These are phyloP conservation scores for Leucophenga montana DNA, from an alignment of 2,888 invertebrate genomes.

Conservation along the genomic window DNA sequence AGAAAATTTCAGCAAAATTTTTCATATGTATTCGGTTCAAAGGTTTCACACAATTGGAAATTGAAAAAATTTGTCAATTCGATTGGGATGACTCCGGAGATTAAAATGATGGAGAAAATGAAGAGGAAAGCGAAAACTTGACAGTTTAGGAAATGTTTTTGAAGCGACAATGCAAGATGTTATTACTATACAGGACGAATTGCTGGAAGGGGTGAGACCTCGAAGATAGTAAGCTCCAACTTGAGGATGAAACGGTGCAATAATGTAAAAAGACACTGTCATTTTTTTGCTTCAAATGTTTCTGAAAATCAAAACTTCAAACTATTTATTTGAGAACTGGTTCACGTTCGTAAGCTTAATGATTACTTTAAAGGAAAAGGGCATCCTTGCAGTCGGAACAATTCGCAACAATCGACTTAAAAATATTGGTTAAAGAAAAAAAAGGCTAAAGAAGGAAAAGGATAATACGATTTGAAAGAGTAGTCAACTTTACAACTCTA, in stretches of 20 bases:
- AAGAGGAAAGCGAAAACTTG: too few relatives aligned
- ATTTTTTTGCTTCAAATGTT: not conserved
- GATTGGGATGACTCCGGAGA: too few relatives aligned
- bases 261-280: too few relatives aligned
- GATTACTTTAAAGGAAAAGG: slow-evolving; percentile 32
- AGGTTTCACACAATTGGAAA: too few relatives aligned
- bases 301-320: slow-evolving; percentile 35
- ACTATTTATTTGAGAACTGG: slow-evolving; percentile 38
- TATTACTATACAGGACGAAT: too few relatives aligned
- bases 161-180: too few relatives aligned
- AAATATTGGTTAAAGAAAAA: slow-evolving; percentile 38
- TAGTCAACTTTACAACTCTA: slow-evolving; percentile 42
- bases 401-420: slow-evolving; percentile 38
- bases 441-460: slow-evolving; percentile 36
- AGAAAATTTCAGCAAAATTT: too few relatives aligned
- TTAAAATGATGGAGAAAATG: too few relatives aligned
- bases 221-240: too few relatives aligned
- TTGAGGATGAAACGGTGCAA: too few relatives aligned
- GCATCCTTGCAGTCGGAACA: slow-evolving; percentile 40
- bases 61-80: not conserved
- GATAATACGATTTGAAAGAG: slow-evolving; percentile 42
- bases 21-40: too few relatives aligned
- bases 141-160: not conserved
- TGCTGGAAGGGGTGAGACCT: too few relatives aligned
- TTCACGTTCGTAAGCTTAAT: slow-evolving; percentile 30